A percentile compares a stretch with the other conserved stretches of the same genome.
phyloP scores from a whole-genome alignment of 2,113 vertebrate species.

The Echinops telfairi region DNA sequence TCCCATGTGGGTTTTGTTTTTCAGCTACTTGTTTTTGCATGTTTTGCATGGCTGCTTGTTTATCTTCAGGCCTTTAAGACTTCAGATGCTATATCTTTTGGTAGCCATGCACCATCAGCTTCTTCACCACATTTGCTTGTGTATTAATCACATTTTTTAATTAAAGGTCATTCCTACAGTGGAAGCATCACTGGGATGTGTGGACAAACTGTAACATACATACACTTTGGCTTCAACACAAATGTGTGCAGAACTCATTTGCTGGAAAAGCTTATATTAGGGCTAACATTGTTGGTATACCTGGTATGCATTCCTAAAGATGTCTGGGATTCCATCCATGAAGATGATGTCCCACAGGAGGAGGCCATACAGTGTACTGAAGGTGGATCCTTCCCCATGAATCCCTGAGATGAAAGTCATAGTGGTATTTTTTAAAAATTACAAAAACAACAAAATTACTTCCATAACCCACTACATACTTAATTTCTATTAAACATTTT shows the following conservation, averaged over 20 bases:
- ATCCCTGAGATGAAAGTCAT: slow-evolving; percentile 88
- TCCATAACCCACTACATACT: neutral
- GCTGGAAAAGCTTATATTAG: accelerated
- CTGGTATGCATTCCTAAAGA: slow-evolving; percentile 96
- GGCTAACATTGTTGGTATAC: slow-evolving; percentile 78
- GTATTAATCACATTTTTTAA: neutral
- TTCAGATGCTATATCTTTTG: no score
- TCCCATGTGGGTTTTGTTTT: no score
- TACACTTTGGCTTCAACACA: accelerated
- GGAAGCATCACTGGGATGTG: neutral
- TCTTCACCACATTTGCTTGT: no score
- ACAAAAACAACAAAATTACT: no score
- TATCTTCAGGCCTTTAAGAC: no score
- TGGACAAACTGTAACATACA: neutral
- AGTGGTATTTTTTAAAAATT: no score
- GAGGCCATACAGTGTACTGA: slow-evolving; percentile 93
- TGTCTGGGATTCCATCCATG: slow-evolving; percentile 93
- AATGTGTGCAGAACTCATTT: accelerated
- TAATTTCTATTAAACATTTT: neutral
- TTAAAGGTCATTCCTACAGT: neutral
- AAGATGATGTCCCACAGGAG: slow-evolving; percentile 97
- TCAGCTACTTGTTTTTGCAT: no score
- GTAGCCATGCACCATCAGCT: no score
- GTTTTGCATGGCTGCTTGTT: no score
- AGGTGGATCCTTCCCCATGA: slow-evolving; percentile 97